phyloP scores from a whole-genome alignment of 2,113 vertebrate species.

The Athene cunicularia region DNA sequence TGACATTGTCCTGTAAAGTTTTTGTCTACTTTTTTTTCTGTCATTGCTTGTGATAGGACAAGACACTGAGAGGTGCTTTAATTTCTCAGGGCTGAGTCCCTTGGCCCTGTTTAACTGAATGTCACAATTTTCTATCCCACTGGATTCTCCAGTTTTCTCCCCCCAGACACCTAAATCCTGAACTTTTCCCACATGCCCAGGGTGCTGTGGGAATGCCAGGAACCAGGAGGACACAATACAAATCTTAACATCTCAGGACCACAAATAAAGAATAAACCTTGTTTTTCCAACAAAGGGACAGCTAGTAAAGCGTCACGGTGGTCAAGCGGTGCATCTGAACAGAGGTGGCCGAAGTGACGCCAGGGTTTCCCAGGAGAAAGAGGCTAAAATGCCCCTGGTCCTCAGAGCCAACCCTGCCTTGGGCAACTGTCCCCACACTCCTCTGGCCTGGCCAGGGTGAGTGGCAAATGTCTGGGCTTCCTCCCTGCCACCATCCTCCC shows the following conservation, averaged over 20 bases:
- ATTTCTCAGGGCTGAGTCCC: neutral
- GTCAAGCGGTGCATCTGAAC: neutral
- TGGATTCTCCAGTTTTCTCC: neutral
- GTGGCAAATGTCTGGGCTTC: neutral
- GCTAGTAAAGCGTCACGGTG: neutral
- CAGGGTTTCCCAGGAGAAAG: neutral
- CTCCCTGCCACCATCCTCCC: constrained; percentile 23
- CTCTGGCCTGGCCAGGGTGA: neutral
- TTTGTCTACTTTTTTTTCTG: neutral
- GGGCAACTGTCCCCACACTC: neutral
- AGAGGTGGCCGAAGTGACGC: neutral
- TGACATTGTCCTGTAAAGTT: neutral
- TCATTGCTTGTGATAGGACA: neutral
- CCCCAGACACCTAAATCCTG: neutral
- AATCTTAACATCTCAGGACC: neutral
- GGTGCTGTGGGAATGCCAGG: neutral
- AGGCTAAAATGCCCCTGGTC: neutral
- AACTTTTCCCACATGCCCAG: neutral
- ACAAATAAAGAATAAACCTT: neutral
- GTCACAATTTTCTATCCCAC: neutral
- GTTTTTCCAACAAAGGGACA: neutral
- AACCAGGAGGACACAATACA: neutral
- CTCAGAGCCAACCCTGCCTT: neutral
- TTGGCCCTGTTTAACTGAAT: neutral
- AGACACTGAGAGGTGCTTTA: neutral